Conservation (phyloP, 2,888 invertebrate genomes). For the Beris morrisii region DNA sequence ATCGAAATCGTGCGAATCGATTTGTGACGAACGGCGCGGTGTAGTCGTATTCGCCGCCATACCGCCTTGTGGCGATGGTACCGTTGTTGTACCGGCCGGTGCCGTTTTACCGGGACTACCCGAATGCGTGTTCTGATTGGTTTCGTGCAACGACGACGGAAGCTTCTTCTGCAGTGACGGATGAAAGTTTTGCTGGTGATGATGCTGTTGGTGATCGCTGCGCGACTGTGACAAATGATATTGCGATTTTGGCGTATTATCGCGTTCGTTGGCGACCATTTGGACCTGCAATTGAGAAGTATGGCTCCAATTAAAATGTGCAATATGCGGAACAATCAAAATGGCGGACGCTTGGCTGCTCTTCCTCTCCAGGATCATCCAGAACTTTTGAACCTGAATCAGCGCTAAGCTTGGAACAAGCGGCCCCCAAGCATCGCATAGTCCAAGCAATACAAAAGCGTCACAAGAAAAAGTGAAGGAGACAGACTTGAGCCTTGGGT, state of each 20-base stretch:
- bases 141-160: slow-evolving; percentile 23
- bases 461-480: too few species aligned
- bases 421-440: too few species aligned
- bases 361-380: too few species aligned
- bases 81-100: slow-evolving; percentile 15
- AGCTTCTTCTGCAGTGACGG: slow-evolving; percentile 30
- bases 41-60: background rate
- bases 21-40: background rate
- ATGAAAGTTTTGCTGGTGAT: slow-evolving; percentile 21
- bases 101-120: slow-evolving; percentile 31
- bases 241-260: slow-evolving; percentile 11
- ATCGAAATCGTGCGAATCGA: background rate
- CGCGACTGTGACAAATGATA: slow-evolving; percentile 31
- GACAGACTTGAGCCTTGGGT: too few species aligned
- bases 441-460: too few species aligned
- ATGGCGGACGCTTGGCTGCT: too few species aligned
- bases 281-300: slow-evolving; percentile 23
- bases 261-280: slow-evolving; percentile 30
- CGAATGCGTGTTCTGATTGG: slow-evolving; percentile 12
- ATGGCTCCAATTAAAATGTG: too few species aligned
- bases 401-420: too few species aligned
- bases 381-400: too few species aligned
- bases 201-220: slow-evolving; percentile 40
- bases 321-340: too few species aligned
- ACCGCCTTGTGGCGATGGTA: too few species aligned